Base-by-base conservation (phyloP, 2,888 invertebrate species). In the Bhutanitis thaidina region DNA sequence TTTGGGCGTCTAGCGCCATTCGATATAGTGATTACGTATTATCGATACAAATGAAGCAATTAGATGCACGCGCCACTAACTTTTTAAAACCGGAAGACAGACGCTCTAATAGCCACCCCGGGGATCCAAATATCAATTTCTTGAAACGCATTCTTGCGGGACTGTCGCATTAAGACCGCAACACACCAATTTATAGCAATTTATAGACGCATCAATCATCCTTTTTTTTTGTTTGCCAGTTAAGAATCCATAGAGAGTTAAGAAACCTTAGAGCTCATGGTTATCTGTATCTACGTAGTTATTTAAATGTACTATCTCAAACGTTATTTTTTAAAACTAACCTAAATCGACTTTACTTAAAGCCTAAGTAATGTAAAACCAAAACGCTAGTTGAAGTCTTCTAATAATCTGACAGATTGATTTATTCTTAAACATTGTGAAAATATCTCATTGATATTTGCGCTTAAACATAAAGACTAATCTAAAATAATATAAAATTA, bases 61-160 rank as follows among this genome's bases (percentile, higher is more conserved):
- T 88, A 87, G 64, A 67, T 67, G 74, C 84, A 84, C 86, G 85
- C 85, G 82, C 77, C 84, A 77, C 74, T 77, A 74, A 59, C 58
- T 71, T 69, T 65, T 60, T 58, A 61, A 59, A 57, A 77, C 83
- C 81, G 86, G 86, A 87, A 81, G 87, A 83, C 87, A 85, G 75
- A 77, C 82, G 83, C 71, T 82, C 77, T 86, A 88, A 87, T 88
- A 74, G 75, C 72, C 75, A 66, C 77, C 81, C n/a, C 81, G 74
- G 86, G 86, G 83, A 77, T 75, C 80, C 80, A 79, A 84, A 87
- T 88, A 88, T 88, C 88, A 88, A 88, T 89, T 89, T 88, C 86
- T 71, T 70, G 73, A 71, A 74, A 77, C 67, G 71, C 72, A 68
- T 72, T 79, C 77, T 72, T 78, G 81, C 82, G 81, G 66, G 63